Evolutionary conservation across 2,113 vertebrate genomes (phyloP).

Genomic region (Cinclus cinclus): DNA sequence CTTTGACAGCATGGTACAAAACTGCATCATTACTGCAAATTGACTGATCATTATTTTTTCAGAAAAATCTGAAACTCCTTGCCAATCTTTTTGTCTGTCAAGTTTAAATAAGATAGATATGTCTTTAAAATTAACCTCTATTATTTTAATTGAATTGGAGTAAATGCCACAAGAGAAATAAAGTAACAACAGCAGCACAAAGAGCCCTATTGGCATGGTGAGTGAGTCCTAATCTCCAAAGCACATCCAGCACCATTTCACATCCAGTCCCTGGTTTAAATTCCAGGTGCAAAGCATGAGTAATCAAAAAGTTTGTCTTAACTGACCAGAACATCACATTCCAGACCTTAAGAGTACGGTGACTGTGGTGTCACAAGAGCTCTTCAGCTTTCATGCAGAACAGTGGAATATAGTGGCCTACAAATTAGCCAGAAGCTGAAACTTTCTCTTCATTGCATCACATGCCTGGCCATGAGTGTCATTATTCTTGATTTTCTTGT

Average conservation of each 20-base stretch:
- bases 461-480: neutral
- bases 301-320: constrained; percentile 61
- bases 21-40: neutral
- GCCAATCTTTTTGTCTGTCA: neutral
- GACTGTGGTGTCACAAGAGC: constrained; percentile 11
- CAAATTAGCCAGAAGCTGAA: neutral
- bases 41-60: neutral
- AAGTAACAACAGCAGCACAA: neutral
- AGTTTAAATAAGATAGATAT: neutral
- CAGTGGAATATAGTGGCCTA: neutral
- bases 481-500: neutral
- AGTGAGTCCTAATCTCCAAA: constrained; percentile 35
- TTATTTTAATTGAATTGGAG: constrained; percentile 12
- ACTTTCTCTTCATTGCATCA: neutral
- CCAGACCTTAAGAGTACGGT: constrained; percentile 45
- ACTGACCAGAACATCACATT: constrained; percentile 48
- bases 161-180: neutral
- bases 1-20: neutral
- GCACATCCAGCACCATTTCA: constrained; percentile 33
- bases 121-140: neutral
- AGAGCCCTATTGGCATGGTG: neutral
- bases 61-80: neutral
- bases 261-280: constrained; percentile 20
- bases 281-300: constrained; percentile 42
- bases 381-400: neutral